Evolutionary conservation across 1,140 invertebrate genomes (phyloP).

Genomic region (Drosophila lacertosa): DNA sequence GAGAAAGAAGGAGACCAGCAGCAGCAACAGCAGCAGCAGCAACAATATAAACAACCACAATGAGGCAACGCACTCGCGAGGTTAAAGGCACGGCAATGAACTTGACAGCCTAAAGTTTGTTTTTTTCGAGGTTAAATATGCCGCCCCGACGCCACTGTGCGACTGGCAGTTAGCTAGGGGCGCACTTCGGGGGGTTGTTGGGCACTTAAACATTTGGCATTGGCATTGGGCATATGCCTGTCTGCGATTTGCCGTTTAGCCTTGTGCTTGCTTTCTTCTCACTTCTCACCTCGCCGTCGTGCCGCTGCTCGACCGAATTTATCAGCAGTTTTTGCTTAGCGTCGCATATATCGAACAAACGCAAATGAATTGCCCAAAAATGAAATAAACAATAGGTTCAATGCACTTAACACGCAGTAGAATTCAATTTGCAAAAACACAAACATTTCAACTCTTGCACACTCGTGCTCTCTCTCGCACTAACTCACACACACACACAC

Average conservation of each 20-base stretch:
- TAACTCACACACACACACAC: neutral
- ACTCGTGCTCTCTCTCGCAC: neutral
- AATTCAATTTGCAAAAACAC: conserved; percentile 62
- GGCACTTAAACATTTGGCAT: conserved; percentile 35
- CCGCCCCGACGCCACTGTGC: conserved; percentile 10
- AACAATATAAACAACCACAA: conserved; percentile 38
- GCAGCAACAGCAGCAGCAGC: neutral
- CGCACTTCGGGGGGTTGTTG: conserved; percentile 18
- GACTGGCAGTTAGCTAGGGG: neutral
- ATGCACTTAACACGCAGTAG: conserved; percentile 76
- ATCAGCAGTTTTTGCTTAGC: conserved; percentile 64
- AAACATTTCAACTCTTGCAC: neutral
- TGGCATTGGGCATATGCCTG: conserved; percentile 49
- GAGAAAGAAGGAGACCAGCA: conserved; percentile 8
- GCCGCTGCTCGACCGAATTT: conserved; percentile 35
- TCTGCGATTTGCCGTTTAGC: conserved; percentile 5
- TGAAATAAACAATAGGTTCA: conserved; percentile 79
- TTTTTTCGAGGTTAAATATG: conserved; percentile 72
- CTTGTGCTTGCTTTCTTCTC: conserved; percentile 1
- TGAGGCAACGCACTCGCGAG: conserved; percentile 68
- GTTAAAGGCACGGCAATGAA: conserved; percentile 79
- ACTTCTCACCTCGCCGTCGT: neutral
- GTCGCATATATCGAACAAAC: conserved; percentile 54
- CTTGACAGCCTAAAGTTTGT: conserved; percentile 72
- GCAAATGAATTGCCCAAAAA: conserved; percentile 44